Evolutionary conservation across 1,140 invertebrate genomes (phyloP), one percentile per base, ranked within the genome.

Genomic region (Bombyx mandarina): DNA sequence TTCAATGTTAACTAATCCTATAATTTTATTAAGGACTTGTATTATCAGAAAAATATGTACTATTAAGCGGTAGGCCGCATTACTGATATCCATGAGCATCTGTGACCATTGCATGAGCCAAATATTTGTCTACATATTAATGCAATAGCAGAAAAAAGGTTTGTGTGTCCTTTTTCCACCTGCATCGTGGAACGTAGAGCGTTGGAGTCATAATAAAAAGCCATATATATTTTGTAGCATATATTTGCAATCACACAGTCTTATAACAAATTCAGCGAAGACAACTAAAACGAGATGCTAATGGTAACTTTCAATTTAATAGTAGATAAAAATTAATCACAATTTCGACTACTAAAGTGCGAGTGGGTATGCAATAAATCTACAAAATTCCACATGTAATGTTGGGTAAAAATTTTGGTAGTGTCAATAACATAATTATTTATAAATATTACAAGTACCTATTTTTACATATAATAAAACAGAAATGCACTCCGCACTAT

Each of bases 191-290:
- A 18, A 35, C 26, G 4, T 5, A 35, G 26, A 35, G 26, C 2
- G 26, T 35, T 35, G 26, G 26, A 35, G 26, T 35, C 26, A 5
- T 35, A 51, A 51, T 56, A 64, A 63, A 66, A 72, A 45, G 46
- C 51, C 12, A 65, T 55, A 57, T 43, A 54, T 18, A 51, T 79
- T 72, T 81, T 82, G 79, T 87, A 35, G 83, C 76, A 69, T 77
- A 85, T 86, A 85, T 82, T 83, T 86, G 70, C 71, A 73, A 79
- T 83, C 81, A 85, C 77, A 86, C 79, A 83, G 73, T 83, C 82
- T 85, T 86, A 86, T 75, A 78, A 78, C 69, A 82, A 79, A 76
- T 69, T 73, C 56, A 75, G 67, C 67, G 73, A 76, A 74, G 73
- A 82, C 70, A 82, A 79, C 75, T 79, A 82, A 35, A 69, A 72